These are phyloP conservation scores for Heterodera carotae DNA, from an alignment of 1,140 invertebrate genomes.

Conservation along the genomic window DNA sequence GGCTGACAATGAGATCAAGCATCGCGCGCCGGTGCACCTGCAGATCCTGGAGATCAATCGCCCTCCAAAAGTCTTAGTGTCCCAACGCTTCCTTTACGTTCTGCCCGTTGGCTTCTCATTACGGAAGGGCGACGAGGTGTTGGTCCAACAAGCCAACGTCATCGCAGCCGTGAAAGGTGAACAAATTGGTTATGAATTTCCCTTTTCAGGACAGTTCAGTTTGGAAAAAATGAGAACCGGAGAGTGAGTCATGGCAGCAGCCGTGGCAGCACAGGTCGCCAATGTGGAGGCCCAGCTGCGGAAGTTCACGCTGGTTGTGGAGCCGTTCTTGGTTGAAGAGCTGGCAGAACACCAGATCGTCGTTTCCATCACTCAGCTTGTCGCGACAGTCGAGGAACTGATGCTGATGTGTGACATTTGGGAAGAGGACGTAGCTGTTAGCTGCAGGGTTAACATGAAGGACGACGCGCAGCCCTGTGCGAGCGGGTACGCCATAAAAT, in stretches of 20 bases:
- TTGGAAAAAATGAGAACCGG: neutral
- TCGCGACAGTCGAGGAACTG: neutral
- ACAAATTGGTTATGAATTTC: neutral
- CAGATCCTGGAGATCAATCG: neutral
- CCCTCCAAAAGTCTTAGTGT: neutral
- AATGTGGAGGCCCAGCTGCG: neutral
- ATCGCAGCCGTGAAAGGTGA: neutral
- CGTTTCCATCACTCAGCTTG: neutral
- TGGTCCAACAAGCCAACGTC: neutral
- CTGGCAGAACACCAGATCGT: neutral
- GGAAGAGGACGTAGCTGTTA: conserved; percentile 8
- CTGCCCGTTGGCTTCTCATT: neutral
- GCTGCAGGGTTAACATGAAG: too few relatives aligned
- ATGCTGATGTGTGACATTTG: neutral
- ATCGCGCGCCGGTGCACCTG: neutral
- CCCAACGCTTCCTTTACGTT: neutral
- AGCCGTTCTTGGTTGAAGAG: neutral
- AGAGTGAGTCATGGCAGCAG: neutral
- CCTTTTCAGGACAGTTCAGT: neutral
- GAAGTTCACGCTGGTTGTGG: neutral
- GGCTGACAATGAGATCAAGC: neutral
- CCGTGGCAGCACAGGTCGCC: neutral
- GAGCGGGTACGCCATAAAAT: too few relatives aligned
- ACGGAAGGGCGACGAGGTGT: neutral
- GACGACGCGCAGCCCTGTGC: too few relatives aligned